Evolutionary conservation across 2,113 vertebrate genomes (phyloP).

Genomic region (Poecile atricapillus): DNA sequence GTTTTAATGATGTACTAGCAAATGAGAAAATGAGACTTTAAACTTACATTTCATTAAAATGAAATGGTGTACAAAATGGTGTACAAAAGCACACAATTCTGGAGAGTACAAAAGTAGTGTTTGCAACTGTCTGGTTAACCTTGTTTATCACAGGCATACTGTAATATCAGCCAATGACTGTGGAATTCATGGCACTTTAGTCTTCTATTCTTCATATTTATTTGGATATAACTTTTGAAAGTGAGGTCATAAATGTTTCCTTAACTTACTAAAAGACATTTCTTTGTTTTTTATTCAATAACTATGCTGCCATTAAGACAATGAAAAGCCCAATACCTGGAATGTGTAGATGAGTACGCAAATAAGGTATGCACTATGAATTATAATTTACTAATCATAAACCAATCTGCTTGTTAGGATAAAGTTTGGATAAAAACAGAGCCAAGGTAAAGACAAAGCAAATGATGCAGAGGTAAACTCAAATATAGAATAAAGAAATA

Average conservation of each 20-base stretch:
- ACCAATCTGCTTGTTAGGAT: neutral
- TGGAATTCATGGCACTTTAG: slow-evolving; percentile 23
- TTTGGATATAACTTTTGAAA: slow-evolving; percentile 48
- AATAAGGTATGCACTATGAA: neutral
- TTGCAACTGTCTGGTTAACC: neutral
- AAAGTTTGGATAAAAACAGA: neutral
- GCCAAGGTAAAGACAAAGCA: neutral
- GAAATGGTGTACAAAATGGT: neutral
- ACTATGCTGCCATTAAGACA: slow-evolving; percentile 18
- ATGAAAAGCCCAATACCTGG: neutral
- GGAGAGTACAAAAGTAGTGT: neutral
- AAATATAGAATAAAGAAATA: neutral
- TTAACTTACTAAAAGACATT: slow-evolving; percentile 6
- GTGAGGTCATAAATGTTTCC: slow-evolving; percentile 44
- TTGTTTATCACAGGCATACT: slow-evolving; percentile 21
- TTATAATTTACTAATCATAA: slow-evolving; percentile 27
- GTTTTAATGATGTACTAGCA: neutral
- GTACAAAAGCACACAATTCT: neutral
- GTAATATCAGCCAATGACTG: slow-evolving; percentile 20
- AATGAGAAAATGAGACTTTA: neutral
- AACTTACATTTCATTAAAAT: slow-evolving; percentile 30
- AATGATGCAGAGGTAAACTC: neutral
- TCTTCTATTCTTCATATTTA: slow-evolving; percentile 49
- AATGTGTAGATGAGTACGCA: neutral
- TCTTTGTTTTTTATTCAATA: slow-evolving; percentile 26